Evolutionary conservation across 2,797 vertebrate species (phyloP), one percentile per base, ranked within the genome.

Genomic region (Synanceia verrucosa): DNA sequence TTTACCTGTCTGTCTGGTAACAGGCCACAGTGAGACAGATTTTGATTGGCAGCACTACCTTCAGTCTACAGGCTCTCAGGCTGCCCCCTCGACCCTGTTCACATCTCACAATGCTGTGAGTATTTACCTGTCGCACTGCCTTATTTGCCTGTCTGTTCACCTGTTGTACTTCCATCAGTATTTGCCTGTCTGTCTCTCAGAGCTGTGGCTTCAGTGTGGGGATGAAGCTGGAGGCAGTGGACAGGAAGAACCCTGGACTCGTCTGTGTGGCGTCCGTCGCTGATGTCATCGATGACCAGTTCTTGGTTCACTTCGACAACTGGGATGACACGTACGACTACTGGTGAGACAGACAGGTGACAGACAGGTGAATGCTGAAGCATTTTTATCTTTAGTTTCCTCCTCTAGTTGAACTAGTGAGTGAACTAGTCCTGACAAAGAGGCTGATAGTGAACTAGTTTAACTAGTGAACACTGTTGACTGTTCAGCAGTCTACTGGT

Each of bases 241-340:
- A 96, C 91, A 95, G 90, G 68, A 98, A 96, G 93, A 97, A 97
- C 59, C 96, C 95, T 0, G 94, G 94, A 0, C 88, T 96, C 28
- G 92, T 97, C 43, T 96, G 95, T 9, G 97, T 98, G 0, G 97
- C 95, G 0, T 93, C 95, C 0, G 57, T 97, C 18, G 85, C 83
- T 0, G 95, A 97, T 60, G 88, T 94, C 8, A 64, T 92, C 3
- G 83, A 93, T 3, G 93, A 94, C 73, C 91, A 91, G 19, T 91
- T 97, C 64, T 93, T 96, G 10, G 93, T 97, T 78, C 96, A 96
- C 67, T 97, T 97, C 0, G 96, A 98, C 83, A 95, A 94, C 86
- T 96, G 96, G 96, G 95, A 96, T n/a, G 95, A 97, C 86, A 95
- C 92, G 3, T 97, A 96, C 0, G 95, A 97, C 91, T 97, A 96